Percentiles rank a stretch among this genome's conserved stretches.
phyloP scores from a whole-genome alignment of 1,140 invertebrate species.

The Galleria mellonella region DNA sequence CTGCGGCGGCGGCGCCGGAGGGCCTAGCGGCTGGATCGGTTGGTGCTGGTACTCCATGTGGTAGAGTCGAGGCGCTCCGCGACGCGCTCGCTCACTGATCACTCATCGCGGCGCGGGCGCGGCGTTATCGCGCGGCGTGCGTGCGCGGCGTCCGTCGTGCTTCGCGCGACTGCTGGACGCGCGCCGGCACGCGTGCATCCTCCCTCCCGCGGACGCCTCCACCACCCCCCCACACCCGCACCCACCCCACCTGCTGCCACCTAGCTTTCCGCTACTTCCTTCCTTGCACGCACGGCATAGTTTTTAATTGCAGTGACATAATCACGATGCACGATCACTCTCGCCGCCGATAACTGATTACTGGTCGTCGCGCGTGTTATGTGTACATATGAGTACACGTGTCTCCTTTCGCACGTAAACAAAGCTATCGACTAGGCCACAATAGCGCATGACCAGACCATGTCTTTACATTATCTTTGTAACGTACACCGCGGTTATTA shows the following conservation, averaged over 20 bases:
- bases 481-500: no score
- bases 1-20: constrained; percentile 50
- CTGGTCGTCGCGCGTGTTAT: constrained; percentile 23
- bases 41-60: constrained; percentile 59
- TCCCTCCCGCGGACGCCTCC: constrained; percentile 18
- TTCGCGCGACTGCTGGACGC: constrained; percentile 25
- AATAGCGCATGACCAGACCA: no score
- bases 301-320: constrained; percentile 52
- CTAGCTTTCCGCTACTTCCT: constrained; percentile 9
- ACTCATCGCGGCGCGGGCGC: constrained; percentile 54
- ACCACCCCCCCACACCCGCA: constrained; percentile 10
- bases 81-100: constrained; percentile 39
- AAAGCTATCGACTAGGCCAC: constrained; percentile 9
- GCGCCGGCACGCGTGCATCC: constrained; percentile 15
- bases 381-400: constrained; percentile 35
- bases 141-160: constrained; percentile 32
- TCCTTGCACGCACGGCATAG: constrained; percentile 23
- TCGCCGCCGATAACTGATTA: constrained; percentile 48
- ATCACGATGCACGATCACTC: constrained; percentile 41
- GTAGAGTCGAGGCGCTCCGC: constrained; percentile 13
- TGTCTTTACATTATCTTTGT: no score
- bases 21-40: constrained; percentile 46
- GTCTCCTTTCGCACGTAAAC: constrained; percentile 32
- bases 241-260: constrained; percentile 6
- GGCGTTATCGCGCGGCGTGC: constrained; percentile 31